Evolutionary conservation across 1,140 invertebrate species (phyloP), one percentile per base, ranked within the genome.

Genomic region (Lasaia peninsularis): DNA sequence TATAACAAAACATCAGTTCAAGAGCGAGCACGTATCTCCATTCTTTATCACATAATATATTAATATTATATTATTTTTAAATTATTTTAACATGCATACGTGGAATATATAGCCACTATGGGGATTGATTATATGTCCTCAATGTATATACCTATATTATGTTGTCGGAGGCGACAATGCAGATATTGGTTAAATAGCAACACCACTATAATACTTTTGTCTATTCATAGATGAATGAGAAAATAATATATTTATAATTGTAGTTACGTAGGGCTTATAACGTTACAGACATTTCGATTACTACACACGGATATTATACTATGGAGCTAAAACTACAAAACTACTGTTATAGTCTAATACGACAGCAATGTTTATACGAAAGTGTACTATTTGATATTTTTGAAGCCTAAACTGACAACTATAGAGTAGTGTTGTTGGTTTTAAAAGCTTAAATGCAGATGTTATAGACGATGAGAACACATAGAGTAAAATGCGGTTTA

Each of bases 1-100:
- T 40, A 34, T 21, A 53, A 53, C 52, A 34, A 53, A 53, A 53
- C 18, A 35, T 53, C 52, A 53, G 52, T 37, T 35, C 52, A 21
- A 53, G 33, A 35, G 33, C 37, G 37, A 40, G 37, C 37, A 40
- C 37, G 14, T 40, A 40, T 40, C 37, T 40, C 37, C 14, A 12
- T 18, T 40, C 12, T 40, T 40, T 40, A 40, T 40, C 37, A 40
- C 37, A 40, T 40, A 40, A 12, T 16, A 14, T 12, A 37, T 37
- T 37, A 37, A 14, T n/a, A 3, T 40, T 10, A 16, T 18, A 4
- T 37, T 37, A 37, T n/a, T 14, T 37, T 37, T 7, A 40, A 18
- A 18, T 18, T 40, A 16, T 18, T 18, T 18, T 16, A 40, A 18
- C 16, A 40, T 40, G 37, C 37, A 10, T 40, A 40, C 8, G 8